Percentiles rank a stretch among this genome's conserved stretches.
Conservation (phyloP, 2,797 vertebrate species). For the Lepilemur ruficaudatus region DNA sequence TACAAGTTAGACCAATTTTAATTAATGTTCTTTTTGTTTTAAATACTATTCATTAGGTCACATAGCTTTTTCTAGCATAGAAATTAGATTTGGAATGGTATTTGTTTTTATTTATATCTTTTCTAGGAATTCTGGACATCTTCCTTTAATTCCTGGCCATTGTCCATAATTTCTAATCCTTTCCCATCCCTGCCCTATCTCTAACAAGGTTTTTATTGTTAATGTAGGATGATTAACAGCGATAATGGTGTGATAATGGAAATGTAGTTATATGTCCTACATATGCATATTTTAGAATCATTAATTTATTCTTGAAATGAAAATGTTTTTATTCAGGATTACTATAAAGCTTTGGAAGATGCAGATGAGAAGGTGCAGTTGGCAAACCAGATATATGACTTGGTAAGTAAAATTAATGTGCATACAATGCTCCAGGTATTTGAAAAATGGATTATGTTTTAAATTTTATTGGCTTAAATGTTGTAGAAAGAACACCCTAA, state of each 20-base stretch:
- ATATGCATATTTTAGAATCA: not conserved
- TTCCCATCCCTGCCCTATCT: not conserved
- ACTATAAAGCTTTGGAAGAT: constrained; percentile 98
- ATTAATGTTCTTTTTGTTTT: not conserved
- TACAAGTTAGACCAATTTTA: constrained; percentile 37
- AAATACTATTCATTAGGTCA: constrained; percentile 20
- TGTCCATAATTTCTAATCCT: not conserved
- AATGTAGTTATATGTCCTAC: not conserved
- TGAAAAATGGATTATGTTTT: not conserved
- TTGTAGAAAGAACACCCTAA: constrained; percentile 3
- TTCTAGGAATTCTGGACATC: not conserved
- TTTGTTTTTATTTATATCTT: constrained; percentile 3
- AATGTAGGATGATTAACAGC: not conserved
- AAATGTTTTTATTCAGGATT: constrained; percentile 89
- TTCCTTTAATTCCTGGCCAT: constrained; percentile 16
- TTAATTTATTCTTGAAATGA: constrained; percentile 52
- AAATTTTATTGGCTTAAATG: not conserved
- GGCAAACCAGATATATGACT: constrained; percentile 99
- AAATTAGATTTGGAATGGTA: not conserved
- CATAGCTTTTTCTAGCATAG: not conserved
- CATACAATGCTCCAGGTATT: not conserved
- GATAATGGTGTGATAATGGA: not conserved
- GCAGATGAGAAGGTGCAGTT: constrained; percentile 99
- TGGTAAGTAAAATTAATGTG: constrained; percentile 89
- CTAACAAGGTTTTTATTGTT: constrained; percentile 2